Base-by-base conservation (phyloP, 2,797 vertebrate genomes). In the Clarias pachynema region DNA sequence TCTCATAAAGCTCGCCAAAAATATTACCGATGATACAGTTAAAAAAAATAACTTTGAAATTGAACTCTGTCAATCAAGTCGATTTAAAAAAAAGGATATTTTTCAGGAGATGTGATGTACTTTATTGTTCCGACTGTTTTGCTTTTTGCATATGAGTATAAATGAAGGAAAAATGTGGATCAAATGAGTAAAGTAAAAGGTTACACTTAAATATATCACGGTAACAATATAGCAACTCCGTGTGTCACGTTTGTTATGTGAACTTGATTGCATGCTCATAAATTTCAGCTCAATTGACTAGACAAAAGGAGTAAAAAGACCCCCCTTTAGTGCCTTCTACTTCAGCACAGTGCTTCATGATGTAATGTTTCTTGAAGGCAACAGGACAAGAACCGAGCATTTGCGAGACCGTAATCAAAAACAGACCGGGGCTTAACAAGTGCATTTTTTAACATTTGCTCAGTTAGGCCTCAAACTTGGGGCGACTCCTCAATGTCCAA, bases 361-460 rank as follows among this genome's bases (percentile, higher is more conserved):
- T 88, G 93, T 94, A 89, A 95, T 94, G 91, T 85, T 92, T 92
- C 93, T 91, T 79, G 81, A 90, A 91, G 89, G 91, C 86, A 92
- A 88, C 82, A 85, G 91, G 89, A 90, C 84, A 72, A 92, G 90
- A 91, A 90, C 87, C 87, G 92, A 93, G 93, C 91, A 92, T 91
- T 91, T 91, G 89, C 92, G 92, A 93, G 90, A 72, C 81, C 49
- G 83, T 91, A 90, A 95, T 93, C 93, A 91, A 90, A 95, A 95
- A 92, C 94, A 95, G 91, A 94, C 93, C 92, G 90, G 86, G 92
- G 53, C 91, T 91, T 90, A 91, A 94, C 91, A 89, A 92, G 91
- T 91, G 91, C 24, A 16, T 90, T 90, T 93, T 91, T 92, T 88
- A 89, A 90, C 62, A 91, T 81, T 88, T 82, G 79, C 74, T 84